Evolutionary conservation across 2,888 invertebrate species (phyloP).

Genomic region (Nemurella pictetii): DNA sequence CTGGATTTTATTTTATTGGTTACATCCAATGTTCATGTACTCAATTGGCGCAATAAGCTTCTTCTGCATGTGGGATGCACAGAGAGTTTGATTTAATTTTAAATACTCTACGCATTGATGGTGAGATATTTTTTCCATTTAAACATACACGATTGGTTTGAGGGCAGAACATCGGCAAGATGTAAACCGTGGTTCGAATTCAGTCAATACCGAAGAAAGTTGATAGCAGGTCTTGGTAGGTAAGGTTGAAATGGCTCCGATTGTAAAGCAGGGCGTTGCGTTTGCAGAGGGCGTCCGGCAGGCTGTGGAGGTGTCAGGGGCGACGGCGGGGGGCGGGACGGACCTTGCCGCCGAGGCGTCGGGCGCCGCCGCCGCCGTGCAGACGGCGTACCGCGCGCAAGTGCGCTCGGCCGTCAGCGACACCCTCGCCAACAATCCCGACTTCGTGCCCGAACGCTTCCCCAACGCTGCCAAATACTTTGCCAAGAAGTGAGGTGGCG

Average conservation of each 20-base stretch:
- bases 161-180: background rate
- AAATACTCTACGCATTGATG: no score
- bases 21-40: no score
- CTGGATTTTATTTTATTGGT: no score
- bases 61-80: no score
- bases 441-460: conserved; percentile 53
- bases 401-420: conserved; percentile 55
- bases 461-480: conserved; percentile 56
- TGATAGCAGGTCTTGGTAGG: background rate
- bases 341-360: conserved; percentile 57
- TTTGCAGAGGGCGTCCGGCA: conserved; percentile 50
- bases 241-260: background rate
- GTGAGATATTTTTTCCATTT: no score
- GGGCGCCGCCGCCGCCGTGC: conserved; percentile 55
- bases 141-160: no score
- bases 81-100: no score
- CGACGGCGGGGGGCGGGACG: conserved; percentile 52
- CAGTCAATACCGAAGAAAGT: no score
- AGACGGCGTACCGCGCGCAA: conserved; percentile 58
- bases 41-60: no score
- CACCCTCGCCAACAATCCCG: conserved; percentile 55
- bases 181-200: no score
- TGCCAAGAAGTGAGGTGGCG: conserved; percentile 37
- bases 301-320: conserved; percentile 58
- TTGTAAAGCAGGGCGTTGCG: conserved; percentile 17